Evolutionary conservation across 2,797 vertebrate species (phyloP).

Genomic region (Euthynnus affinis): DNA sequence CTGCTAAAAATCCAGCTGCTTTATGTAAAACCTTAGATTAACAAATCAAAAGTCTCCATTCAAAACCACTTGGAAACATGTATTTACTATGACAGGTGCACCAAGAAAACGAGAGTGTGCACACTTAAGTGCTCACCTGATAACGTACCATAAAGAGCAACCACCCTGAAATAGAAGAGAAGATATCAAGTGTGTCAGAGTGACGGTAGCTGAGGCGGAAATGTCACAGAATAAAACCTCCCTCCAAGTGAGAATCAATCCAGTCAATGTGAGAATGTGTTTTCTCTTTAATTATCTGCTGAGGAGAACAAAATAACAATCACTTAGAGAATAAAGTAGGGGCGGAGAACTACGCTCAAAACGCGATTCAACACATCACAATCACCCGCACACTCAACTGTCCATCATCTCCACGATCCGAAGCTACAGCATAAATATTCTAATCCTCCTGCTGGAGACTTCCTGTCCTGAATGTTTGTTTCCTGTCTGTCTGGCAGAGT

Average conservation of each 20-base stretch:
- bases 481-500: constrained; percentile 5
- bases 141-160: not conserved
- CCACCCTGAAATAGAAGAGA: not conserved
- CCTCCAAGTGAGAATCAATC: not conserved
- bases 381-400: not conserved
- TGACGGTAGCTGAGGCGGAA: not conserved
- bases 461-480: constrained; percentile 14
- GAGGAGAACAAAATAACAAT: constrained; percentile 18
- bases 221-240: not conserved
- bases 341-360: not conserved
- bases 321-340: not conserved
- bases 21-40: not conserved
- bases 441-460: constrained; percentile 24
- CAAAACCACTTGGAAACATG: not conserved
- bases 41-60: not conserved
- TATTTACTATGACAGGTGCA: not conserved
- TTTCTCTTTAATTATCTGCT: constrained; percentile 13
- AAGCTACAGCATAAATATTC: not conserved
- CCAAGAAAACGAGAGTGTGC: not conserved
- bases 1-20: not conserved
- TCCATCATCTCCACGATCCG: constrained; percentile 10
- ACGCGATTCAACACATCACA: not conserved
- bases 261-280: not conserved
- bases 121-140: too few relatives aligned
- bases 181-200: not conserved